phyloP scores from a whole-genome alignment of 2,797 vertebrate species.

The Arctocebus calabarensis region DNA sequence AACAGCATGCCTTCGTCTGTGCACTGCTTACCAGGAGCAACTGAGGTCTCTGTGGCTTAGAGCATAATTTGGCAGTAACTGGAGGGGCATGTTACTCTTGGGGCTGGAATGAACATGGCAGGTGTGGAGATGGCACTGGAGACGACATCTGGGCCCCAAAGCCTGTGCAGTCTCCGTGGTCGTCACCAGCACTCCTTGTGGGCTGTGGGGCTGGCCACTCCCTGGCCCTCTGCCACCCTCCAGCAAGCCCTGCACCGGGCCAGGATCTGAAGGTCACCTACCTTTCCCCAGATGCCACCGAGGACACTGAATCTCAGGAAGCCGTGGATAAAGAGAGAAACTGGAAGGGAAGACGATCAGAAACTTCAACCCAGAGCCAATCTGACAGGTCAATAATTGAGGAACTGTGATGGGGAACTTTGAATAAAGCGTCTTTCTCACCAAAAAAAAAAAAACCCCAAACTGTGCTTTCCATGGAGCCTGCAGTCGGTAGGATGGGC shows the following conservation, averaged over 20 bases:
- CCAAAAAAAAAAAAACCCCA: not conserved
- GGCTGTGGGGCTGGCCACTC: constrained; percentile 97
- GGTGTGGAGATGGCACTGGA: constrained; percentile 94
- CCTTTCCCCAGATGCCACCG: not conserved
- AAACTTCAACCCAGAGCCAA: not conserved
- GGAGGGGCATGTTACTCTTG: constrained; percentile 92
- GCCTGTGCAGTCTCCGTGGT: constrained; percentile 85
- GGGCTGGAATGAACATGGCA: constrained; percentile 99
- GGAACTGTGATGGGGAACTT: not conserved
- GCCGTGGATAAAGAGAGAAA: constrained; percentile 27
- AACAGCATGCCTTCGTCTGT: constrained; percentile 86
- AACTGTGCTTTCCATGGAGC: too few species aligned
- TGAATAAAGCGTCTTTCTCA: constrained; percentile 71
- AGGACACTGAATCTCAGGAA: constrained; percentile 43
- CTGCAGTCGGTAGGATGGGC: too few species aligned
- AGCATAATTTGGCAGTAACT: too few species aligned
- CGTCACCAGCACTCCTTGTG: constrained; percentile 86
- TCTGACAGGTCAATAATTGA: not conserved
- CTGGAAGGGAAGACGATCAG: constrained; percentile 11
- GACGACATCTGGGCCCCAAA: constrained; percentile 88
- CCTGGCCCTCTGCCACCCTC: constrained; percentile 89
- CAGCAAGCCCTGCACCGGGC: not conserved
- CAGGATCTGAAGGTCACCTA: not conserved
- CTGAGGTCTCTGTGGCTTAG: too few species aligned
- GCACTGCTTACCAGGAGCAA: constrained; percentile 89